phyloP scores from a whole-genome alignment of 2,113 vertebrate genomes.

The Pollachius pollachius region DNA sequence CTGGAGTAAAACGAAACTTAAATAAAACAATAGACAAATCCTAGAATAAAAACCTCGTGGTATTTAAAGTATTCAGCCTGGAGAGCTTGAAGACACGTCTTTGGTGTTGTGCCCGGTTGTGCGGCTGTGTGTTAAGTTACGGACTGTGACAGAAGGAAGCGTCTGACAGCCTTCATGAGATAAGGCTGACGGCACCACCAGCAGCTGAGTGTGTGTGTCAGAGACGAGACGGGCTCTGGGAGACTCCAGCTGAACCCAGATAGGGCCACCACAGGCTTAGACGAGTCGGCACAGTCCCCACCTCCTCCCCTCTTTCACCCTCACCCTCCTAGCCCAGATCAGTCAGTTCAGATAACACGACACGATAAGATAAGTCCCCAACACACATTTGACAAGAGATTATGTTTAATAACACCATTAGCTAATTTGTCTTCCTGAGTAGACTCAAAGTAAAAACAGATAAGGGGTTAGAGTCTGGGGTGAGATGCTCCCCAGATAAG shows the following conservation, averaged over 20 bases:
- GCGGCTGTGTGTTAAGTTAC: slow-evolving; percentile 25
- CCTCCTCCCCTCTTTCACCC: not conserved
- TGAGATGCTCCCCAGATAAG: slow-evolving; percentile 10
- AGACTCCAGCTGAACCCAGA: slow-evolving; percentile 35
- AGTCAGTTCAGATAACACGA: slow-evolving; percentile 27
- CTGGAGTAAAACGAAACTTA: no score
- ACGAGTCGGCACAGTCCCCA: slow-evolving; percentile 19
- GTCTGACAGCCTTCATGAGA: slow-evolving; percentile 17
- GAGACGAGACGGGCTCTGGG: slow-evolving; percentile 19
- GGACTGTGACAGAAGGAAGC: slow-evolving; percentile 2
- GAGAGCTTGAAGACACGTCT: no score
- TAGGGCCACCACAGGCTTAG: slow-evolving; percentile 26
- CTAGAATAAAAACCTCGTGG: no score
- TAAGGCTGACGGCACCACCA: slow-evolving; percentile 31
- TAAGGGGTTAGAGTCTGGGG: slow-evolving; percentile 18
- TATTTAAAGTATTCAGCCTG: no score
- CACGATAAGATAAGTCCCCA: slow-evolving; percentile 1
- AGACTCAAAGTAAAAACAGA: not conserved
- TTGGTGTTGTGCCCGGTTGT: not conserved
- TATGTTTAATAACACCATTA: slow-evolving; percentile 15
- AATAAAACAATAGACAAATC: no score
- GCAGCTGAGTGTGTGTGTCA: not conserved
- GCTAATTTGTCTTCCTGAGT: no score
- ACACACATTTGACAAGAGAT: slow-evolving; percentile 22
- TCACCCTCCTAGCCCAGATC: slow-evolving; percentile 2